Conservation (phyloP, 2,113 vertebrate species). For the Gambusia holbrooki region DNA sequence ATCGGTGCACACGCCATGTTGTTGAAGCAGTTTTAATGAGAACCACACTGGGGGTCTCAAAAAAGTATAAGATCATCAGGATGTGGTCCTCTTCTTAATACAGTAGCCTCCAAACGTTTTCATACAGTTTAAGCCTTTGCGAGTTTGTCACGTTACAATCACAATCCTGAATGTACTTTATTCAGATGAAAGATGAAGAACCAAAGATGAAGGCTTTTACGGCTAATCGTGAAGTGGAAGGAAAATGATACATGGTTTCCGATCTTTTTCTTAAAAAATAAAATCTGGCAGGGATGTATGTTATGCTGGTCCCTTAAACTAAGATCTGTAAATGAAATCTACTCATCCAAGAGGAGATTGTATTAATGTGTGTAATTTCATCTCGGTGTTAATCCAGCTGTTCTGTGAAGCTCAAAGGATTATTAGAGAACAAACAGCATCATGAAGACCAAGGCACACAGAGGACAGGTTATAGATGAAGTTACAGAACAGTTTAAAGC, state of each 20-base stretch:
- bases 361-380: neutral
- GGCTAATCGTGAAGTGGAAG: neutral
- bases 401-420: too few relatives aligned
- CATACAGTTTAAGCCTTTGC: neutral
- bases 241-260: neutral
- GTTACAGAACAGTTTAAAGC: too few relatives aligned
- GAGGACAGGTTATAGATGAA: too few relatives aligned
- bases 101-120: neutral
- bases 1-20: slow-evolving; percentile 14
- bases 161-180: neutral
- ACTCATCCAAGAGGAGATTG: neutral
- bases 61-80: neutral
- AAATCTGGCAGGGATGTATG: neutral
- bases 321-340: neutral
- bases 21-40: neutral
- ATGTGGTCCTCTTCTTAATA: neutral
- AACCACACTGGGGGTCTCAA: neutral
- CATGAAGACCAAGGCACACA: too few relatives aligned
- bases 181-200: neutral
- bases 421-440: too few relatives aligned
- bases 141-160: neutral
- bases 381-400: neutral
- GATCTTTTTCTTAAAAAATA: too few relatives aligned
- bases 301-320: neutral
- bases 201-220: too few relatives aligned